Conservation (phyloP, 2,888 invertebrate species). For the Cerastis leucographa region DNA sequence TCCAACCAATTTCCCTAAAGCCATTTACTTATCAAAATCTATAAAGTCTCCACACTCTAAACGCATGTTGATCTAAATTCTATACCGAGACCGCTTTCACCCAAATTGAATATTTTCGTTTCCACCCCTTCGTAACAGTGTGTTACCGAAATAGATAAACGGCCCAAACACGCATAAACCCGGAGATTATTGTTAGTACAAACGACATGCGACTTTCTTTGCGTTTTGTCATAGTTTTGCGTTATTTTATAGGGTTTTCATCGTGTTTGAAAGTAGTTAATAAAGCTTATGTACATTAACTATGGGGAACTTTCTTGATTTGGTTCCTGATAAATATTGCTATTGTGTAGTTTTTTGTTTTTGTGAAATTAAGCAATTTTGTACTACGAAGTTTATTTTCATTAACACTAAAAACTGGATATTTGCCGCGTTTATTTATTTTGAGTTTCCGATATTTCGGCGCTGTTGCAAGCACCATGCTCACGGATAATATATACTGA, state of each 20-base stretch:
- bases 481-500: too few relatives aligned
- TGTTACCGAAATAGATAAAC: slow-evolving; percentile 36
- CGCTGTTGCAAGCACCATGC: too few relatives aligned
- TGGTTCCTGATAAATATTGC: background rate
- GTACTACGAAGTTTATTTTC: too few relatives aligned
- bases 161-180: slow-evolving; percentile 29
- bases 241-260: background rate
- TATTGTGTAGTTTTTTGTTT: slow-evolving; percentile 4
- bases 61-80: slow-evolving; percentile 41
- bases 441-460: too few relatives aligned
- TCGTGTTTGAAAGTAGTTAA: slow-evolving; percentile 18
- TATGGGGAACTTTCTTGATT: slow-evolving; percentile 8
- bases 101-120: slow-evolving; percentile 55
- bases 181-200: slow-evolving; percentile 3
- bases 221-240: slow-evolving; percentile 1
- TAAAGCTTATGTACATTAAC: background rate
- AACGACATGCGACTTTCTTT: slow-evolving; percentile 6
- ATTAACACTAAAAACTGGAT: too few relatives aligned
- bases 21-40: background rate
- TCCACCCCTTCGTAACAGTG: background rate
- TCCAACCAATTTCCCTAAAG: background rate
- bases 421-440: too few relatives aligned
- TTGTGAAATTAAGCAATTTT: background rate
- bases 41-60: slow-evolving; percentile 1
- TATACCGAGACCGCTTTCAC: slow-evolving; percentile 32